These are phyloP conservation scores for Phrynocephalus vlangalii DNA, from an alignment of 2,797 vertebrate species.

Conservation along the genomic window DNA sequence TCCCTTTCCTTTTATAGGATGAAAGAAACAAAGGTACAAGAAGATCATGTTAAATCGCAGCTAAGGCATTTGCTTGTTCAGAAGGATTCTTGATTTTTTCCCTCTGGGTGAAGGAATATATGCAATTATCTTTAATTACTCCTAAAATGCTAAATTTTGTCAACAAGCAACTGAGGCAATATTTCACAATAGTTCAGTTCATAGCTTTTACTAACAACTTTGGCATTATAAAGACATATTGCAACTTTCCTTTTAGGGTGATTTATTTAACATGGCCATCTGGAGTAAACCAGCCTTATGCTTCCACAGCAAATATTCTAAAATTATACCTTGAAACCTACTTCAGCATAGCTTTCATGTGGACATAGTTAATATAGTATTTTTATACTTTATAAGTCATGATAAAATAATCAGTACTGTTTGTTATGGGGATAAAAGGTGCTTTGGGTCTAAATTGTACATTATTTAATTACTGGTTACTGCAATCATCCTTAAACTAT, in stretches of 20 bases:
- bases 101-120: neutral
- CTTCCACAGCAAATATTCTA: conserved; percentile 6
- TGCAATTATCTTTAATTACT: conserved; percentile 49
- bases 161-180: conserved; percentile 19
- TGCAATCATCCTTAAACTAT: neutral
- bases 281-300: conserved; percentile 16
- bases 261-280: conserved; percentile 28
- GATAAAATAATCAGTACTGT: neutral
- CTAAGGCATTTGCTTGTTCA: neutral
- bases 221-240: conserved; percentile 47
- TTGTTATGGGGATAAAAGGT: neutral
- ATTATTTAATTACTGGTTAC: neutral
- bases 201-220: conserved; percentile 45
- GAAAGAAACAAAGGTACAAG: neutral
- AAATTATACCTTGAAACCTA: conserved; percentile 20
- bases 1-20: neutral
- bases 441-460: neutral
- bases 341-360: conserved; percentile 19
- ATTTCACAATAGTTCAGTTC: conserved; percentile 48
- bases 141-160: conserved; percentile 46
- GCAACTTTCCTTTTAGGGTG: conserved; percentile 45
- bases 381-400: neutral
- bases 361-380: neutral
- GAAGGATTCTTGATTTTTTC: neutral
- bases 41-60: neutral